phyloP scores from a whole-genome alignment of 2,797 vertebrate species.

The Hapalemur alaotrensis region DNA sequence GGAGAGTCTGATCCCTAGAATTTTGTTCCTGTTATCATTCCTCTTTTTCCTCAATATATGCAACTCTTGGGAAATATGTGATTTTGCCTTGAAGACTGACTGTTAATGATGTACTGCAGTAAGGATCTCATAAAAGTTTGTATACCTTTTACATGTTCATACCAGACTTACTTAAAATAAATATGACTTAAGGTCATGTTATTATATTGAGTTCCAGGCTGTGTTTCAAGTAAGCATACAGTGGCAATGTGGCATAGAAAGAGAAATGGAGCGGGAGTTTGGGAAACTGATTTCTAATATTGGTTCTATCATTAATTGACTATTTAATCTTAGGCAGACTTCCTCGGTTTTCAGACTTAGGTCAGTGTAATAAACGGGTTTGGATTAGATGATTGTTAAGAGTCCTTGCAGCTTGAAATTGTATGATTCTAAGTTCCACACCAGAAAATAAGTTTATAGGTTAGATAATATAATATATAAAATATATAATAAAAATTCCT shows the following conservation, averaged over 20 bases:
- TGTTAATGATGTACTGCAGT: background rate
- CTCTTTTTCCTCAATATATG: background rate
- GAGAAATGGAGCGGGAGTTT: background rate
- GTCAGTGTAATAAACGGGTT: background rate
- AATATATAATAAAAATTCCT: background rate
- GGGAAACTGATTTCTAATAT: background rate
- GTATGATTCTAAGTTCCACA: background rate
- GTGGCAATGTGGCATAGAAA: background rate
- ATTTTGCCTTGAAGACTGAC: background rate
- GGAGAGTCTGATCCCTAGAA: background rate
- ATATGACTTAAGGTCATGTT: background rate
- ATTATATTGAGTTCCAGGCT: background rate
- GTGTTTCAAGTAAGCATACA: background rate
- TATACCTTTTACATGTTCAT: background rate
- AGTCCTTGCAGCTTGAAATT: background rate
- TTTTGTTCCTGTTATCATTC: background rate
- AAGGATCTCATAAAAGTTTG: background rate
- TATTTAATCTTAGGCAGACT: background rate
- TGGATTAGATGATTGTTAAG: background rate
- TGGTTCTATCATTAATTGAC: background rate
- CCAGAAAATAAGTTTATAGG: conserved; percentile 20
- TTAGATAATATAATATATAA: conserved; percentile 17
- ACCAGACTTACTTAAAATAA: background rate
- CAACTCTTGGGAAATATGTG: background rate
- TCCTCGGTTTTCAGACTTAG: conserved; percentile 14